phyloP scores from a whole-genome alignment of 2,888 invertebrate genomes.

The Beris morrisii region DNA sequence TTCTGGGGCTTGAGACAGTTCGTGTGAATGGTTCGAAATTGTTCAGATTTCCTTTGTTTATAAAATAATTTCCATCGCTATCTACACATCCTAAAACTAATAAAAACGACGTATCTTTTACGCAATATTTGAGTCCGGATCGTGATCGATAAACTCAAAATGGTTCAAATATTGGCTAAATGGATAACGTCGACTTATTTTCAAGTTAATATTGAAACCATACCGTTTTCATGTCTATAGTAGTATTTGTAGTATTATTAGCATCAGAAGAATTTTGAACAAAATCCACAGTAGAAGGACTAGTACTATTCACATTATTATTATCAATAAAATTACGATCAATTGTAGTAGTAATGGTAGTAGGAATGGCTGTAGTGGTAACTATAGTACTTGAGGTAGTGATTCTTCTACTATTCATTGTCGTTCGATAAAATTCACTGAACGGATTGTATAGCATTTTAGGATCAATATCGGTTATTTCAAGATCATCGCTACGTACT shows the following conservation, averaged over 20 bases:
- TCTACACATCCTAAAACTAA: too few relatives aligned
- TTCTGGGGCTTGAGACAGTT: too few relatives aligned
- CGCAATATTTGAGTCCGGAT: too few relatives aligned
- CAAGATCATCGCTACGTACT: constrained; percentile 61
- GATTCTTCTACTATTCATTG: constrained; percentile 9
- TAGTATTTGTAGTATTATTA: constrained; percentile 33
- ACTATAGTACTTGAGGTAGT: constrained; percentile 12
- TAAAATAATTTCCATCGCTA: too few relatives aligned
- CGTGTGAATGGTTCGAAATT: too few relatives aligned
- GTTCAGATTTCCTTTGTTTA: too few relatives aligned
- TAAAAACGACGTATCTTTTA: too few relatives aligned
- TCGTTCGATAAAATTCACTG: constrained; percentile 43
- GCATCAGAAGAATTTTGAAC: constrained; percentile 45
- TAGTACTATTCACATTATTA: constrained; percentile 18
- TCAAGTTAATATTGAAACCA: constrained; percentile 8
- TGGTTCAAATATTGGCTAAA: too few relatives aligned
- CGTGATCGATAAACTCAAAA: too few relatives aligned
- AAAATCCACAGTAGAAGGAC: constrained; percentile 14
- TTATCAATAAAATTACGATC: constrained; percentile 6
- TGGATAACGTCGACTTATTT: too few relatives aligned
- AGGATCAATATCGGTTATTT: constrained; percentile 64
- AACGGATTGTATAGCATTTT: constrained; percentile 63
- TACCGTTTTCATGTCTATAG: constrained; percentile 47
- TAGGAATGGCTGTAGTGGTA: background rate
- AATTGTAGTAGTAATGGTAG: constrained; percentile 2